Evolutionary conservation across 2,888 invertebrate species (phyloP), one percentile per base, ranked within the genome.

Genomic region (Drosophila mimetica): DNA sequence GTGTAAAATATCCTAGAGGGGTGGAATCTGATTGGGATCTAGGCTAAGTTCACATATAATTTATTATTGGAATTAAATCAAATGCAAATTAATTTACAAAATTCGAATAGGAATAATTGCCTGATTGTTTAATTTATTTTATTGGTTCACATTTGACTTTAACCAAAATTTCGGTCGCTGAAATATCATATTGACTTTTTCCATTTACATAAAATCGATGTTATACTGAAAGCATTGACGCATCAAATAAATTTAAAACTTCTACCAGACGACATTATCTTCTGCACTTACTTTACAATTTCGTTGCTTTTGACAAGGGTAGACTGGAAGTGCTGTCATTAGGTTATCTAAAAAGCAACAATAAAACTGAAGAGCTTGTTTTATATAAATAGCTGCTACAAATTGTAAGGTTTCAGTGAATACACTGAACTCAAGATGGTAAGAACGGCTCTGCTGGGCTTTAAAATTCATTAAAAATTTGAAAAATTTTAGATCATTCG

Each of bases 61-160:
- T 88, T 84, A 88, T 86, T 86, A 57, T 79, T 85, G 84, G 70
- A 71, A 61, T 66, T 51, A 55, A 32, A 64, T 63, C 61, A 67
- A 75, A 67, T 70, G 64, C 55, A 55, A 50, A 28, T 37, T 60
- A 59, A 52, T 55, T 51, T 75, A 65, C 59, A 55, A 81, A 84
- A 77, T 83, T 80, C 50, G 71, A 61, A 50, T 53, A 71, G 60
- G 53, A 18, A 18, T 28, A 42, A 34, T 2, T n/a, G 4, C 0
- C 0, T 0, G n/a, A 13, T 36, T n/a, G 5, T 50, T 50, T 16
- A 11, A 14, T 44, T 44, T 16, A 28, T 28, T 25, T 25, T 8
- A 14, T 14, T 22, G 3, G n/a, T 7, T 16, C 8, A 16, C 9
- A 16, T 25, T 6, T 25, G 6, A 25, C 7, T 25, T n/a, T n/a